These are phyloP conservation scores for Myotis davidii DNA, from an alignment of 2,113 vertebrate genomes.

Conservation along the genomic window DNA sequence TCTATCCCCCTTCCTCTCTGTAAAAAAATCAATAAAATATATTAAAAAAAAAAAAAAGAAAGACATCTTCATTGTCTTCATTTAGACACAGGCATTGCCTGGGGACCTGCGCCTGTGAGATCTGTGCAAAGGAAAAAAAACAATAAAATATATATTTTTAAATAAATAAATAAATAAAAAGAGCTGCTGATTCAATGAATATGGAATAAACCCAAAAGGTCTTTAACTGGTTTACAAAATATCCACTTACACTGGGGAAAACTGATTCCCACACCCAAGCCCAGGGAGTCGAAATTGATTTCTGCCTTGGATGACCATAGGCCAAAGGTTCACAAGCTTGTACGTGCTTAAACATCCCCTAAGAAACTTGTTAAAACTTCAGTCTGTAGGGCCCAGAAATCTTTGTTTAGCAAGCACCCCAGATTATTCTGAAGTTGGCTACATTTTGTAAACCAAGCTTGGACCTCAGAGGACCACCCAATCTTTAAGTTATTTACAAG, in stretches of 20 bases:
- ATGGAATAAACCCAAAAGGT: neutral
- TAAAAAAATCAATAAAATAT: too few species aligned
- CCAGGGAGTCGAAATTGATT: neutral
- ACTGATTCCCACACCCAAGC: neutral
- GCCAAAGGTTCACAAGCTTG: neutral
- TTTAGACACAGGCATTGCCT: too few species aligned
- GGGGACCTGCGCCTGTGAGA: too few species aligned
- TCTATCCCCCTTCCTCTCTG: too few species aligned
- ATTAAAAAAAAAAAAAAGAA: too few species aligned
- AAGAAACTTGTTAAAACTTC: neutral
- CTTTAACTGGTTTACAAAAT: neutral
- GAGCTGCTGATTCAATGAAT: neutral
- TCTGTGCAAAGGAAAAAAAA: too few species aligned
- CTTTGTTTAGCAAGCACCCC: neutral
- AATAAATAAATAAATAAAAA: constrained; percentile 10
- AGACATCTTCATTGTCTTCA: too few species aligned
- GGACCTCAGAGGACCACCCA: neutral
- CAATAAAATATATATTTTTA: too few species aligned
- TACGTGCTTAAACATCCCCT: neutral
- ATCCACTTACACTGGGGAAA: neutral
- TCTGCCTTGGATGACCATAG: neutral
- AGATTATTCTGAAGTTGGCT: neutral
- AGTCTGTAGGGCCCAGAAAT: neutral
- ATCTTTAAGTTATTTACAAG: neutral
- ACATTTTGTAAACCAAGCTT: neutral